These are phyloP conservation scores for Labroides dimidiatus DNA, from an alignment of 2,797 vertebrate species.

Conservation along the genomic window DNA sequence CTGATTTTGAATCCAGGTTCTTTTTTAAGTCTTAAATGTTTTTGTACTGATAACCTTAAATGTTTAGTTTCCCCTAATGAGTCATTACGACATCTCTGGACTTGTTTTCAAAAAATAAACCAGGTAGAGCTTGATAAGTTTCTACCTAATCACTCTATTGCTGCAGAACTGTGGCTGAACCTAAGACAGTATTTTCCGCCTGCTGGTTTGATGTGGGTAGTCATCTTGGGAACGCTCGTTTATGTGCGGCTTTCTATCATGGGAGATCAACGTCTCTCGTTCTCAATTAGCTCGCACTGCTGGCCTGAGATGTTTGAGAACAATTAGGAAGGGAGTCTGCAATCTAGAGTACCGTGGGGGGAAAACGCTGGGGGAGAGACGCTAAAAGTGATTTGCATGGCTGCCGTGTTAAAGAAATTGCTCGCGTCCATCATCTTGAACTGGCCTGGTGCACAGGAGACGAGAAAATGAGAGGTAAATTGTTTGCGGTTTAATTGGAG, in stretches of 20 bases:
- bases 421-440: conserved; percentile 76
- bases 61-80: neutral
- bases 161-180: conserved; percentile 15
- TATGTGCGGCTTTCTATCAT: conserved; percentile 53
- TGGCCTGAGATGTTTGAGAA: conserved; percentile 69
- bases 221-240: conserved; percentile 58
- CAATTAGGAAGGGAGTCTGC: conserved; percentile 76
- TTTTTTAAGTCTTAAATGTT: neutral
- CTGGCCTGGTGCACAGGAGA: conserved; percentile 56
- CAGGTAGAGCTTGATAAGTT: conserved; percentile 1
- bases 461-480: conserved; percentile 68
- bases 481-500: conserved; percentile 69
- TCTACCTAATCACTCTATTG: neutral
- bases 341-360: conserved; percentile 62
- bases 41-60: neutral
- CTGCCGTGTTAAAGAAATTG: conserved; percentile 73
- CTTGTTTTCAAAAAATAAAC: neutral
- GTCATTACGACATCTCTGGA: neutral
- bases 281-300: conserved; percentile 68
- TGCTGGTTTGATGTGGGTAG: conserved; percentile 33
- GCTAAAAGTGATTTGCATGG: conserved; percentile 72
- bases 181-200: conserved; percentile 17
- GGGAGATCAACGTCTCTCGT: conserved; percentile 64
- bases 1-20: neutral
- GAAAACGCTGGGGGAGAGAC: conserved; percentile 52